Evolutionary conservation across 2,113 vertebrate genomes (phyloP).

Genomic region (Osmerus mordax): DNA sequence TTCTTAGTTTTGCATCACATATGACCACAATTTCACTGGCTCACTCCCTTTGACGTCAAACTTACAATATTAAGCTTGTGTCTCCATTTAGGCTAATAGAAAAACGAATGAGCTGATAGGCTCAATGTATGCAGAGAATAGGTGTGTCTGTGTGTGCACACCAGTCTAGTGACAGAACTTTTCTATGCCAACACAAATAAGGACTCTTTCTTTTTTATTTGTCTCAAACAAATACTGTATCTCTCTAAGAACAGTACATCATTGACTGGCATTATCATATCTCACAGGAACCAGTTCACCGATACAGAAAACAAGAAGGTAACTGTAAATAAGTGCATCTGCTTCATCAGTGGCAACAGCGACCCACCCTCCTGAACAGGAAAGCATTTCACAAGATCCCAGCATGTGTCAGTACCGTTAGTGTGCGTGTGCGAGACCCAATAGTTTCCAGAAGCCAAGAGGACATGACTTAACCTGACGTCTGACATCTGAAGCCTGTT

Average conservation of each 20-base stretch:
- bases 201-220: constrained; percentile 20
- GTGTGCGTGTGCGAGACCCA: no score
- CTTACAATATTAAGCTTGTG: no score
- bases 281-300: constrained; percentile 32
- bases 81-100: no score
- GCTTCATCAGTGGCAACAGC: constrained; percentile 5
- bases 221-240: constrained; percentile 7
- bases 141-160: neutral
- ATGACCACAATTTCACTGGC: neutral
- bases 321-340: constrained; percentile 37
- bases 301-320: constrained; percentile 16
- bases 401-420: no score
- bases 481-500: no score
- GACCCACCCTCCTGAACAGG: no score
- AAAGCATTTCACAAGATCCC: neutral
- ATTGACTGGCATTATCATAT: constrained; percentile 20
- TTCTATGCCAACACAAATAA: neutral
- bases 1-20: no score
- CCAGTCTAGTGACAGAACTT: no score
- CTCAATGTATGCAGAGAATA: neutral
- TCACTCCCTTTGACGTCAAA: neutral
- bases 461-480: no score
- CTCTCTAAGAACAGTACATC: constrained; percentile 13
- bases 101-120: no score
- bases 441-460: no score